Conservation (phyloP, 2,797 vertebrate species). For the Intellagama lesueurii region DNA sequence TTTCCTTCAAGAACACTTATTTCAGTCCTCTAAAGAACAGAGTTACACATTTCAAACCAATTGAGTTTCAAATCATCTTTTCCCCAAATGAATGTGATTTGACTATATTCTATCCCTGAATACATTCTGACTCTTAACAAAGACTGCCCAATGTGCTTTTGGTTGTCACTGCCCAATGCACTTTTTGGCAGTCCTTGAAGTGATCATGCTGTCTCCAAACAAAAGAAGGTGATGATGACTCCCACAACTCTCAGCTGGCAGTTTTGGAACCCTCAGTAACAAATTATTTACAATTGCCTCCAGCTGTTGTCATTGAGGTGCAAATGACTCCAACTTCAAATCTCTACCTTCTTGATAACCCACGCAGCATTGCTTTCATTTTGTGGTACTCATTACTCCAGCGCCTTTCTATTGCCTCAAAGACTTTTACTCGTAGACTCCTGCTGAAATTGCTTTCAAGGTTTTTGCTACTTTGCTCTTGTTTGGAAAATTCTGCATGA, state of each 20-base stretch:
- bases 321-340: slow-evolving; percentile 3
- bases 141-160: neutral
- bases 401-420: slow-evolving; percentile 19
- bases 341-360: neutral
- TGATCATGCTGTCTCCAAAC: neutral
- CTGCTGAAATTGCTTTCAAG: slow-evolving; percentile 15
- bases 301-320: slow-evolving; percentile 3
- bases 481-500: neutral
- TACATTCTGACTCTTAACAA: neutral
- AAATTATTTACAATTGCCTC: slow-evolving; percentile 8
- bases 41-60: neutral
- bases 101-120: neutral
- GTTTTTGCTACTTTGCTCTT: neutral
- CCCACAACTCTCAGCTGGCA: slow-evolving; percentile 10
- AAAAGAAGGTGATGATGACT: slow-evolving; percentile 2
- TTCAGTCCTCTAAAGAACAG: neutral
- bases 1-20: neutral
- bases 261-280: neutral
- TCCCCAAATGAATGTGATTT: neutral
- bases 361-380: slow-evolving; percentile 9
- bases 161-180: neutral
- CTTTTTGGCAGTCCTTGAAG: neutral
- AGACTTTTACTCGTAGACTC: neutral
- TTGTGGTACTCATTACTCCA: slow-evolving; percentile 23
- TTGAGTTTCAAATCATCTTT: neutral